phyloP scores from a whole-genome alignment of 2,113 vertebrate genomes.

The Corythoichthys intestinalis region DNA sequence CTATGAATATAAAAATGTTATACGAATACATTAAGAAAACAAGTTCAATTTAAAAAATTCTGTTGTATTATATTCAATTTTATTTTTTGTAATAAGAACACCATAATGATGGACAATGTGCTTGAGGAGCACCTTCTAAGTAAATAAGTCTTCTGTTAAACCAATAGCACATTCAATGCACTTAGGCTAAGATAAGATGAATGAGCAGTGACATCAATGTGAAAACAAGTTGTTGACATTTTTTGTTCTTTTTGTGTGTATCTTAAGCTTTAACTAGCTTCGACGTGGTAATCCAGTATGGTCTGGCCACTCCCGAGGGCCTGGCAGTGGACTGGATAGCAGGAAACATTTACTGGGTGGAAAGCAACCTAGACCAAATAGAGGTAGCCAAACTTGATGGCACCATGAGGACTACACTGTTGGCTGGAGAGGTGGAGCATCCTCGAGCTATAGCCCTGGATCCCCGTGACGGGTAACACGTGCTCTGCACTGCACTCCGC shows the following conservation, averaged over 20 bases:
- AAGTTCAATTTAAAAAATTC: conserved; percentile 22
- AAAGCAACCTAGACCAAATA: conserved; percentile 98
- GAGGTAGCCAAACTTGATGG: conserved; percentile 95
- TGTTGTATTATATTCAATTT: neutral
- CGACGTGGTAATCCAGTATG: conserved; percentile 95
- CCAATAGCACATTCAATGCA: neutral
- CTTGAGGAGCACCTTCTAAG: neutral
- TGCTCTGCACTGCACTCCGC: neutral
- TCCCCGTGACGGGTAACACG: conserved; percentile 85
- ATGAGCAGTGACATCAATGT: neutral
- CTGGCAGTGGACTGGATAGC: conserved; percentile 97
- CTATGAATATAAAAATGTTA: conserved; percentile 25
- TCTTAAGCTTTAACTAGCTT: conserved; percentile 81
- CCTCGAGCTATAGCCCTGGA: conserved; percentile 93
- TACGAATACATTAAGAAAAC: conserved; percentile 29
- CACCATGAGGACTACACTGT: conserved; percentile 88
- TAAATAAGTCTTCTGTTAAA: neutral
- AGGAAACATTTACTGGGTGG: conserved; percentile 99
- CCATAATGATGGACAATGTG: neutral
- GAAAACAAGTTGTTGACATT: neutral
- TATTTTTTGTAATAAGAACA: neutral
- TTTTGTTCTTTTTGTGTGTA: neutral
- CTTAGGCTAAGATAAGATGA: neutral
- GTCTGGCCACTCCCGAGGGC: conserved; percentile 91
- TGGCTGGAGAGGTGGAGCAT: conserved; percentile 94